Conservation (phyloP, 1,140 invertebrate genomes). For the Macrocentrus cingulum region DNA sequence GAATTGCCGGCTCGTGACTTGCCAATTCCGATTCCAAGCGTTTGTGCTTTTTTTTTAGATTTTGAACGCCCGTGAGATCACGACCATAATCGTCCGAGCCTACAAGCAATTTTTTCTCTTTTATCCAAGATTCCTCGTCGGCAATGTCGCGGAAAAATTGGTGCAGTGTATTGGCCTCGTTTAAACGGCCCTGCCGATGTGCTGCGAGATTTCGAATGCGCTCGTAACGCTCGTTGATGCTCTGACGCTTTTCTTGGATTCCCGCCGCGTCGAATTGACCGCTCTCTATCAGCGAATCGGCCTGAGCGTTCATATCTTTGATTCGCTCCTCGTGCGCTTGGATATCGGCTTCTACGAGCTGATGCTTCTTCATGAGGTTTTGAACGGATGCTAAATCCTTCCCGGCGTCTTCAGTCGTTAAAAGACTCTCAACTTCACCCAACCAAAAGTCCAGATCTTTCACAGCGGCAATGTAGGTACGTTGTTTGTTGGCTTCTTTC, state of each 20-base stretch:
- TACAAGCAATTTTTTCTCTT: conserved; percentile 97
- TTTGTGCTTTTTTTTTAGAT: conserved; percentile 98
- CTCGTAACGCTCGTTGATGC: conserved; percentile 93
- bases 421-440: conserved; percentile 95
- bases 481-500: conserved; percentile 98
- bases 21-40: conserved; percentile 93
- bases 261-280: conserved; percentile 93
- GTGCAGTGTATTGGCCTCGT: conserved; percentile 96
- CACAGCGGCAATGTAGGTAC: conserved; percentile 98
- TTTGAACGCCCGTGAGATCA: conserved; percentile 97
- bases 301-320: conserved; percentile 91
- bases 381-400: conserved; percentile 99
- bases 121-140: conserved; percentile 99
- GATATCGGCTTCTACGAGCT: conserved; percentile 96
- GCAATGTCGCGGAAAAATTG: conserved; percentile 99
- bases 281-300: conserved; percentile 90
- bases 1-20: conserved; percentile 95
- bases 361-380: conserved; percentile 99
- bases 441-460: conserved; percentile 99
- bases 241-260: conserved; percentile 89
- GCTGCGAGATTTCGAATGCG: conserved; percentile 90
- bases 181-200: conserved; percentile 84
- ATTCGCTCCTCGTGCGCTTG: conserved; percentile 94
- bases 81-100: conserved; percentile 98
- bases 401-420: conserved; percentile 96